These are phyloP conservation scores for Clarias gariepinus DNA, from an alignment of 2,113 vertebrate genomes.

Conservation along the genomic window DNA sequence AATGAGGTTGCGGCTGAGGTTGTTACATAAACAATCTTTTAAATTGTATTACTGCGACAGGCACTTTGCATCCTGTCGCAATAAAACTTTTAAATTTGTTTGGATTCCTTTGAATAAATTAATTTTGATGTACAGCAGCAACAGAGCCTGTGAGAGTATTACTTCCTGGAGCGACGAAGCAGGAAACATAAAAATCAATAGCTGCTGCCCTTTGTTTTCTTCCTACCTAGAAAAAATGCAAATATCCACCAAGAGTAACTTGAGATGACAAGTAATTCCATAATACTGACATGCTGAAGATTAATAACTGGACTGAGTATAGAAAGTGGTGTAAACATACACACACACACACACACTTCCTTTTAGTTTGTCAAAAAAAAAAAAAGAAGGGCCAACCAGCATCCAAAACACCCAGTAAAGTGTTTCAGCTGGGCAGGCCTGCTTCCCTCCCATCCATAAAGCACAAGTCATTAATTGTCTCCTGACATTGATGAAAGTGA, in stretches of 20 bases:
- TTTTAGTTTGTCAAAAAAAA: too few species aligned
- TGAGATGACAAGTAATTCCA: background rate
- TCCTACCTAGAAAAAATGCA: constrained; percentile 41
- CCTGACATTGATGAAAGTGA: background rate
- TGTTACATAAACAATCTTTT: too few species aligned
- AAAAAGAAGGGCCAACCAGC: background rate
- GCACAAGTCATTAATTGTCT: background rate
- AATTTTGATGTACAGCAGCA: background rate
- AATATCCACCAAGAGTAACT: constrained; percentile 1
- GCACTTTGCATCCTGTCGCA: too few species aligned
- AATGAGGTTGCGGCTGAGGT: too few species aligned
- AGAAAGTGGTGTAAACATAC: background rate
- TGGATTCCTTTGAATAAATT: too few species aligned
- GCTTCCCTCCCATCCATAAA: constrained; percentile 46
- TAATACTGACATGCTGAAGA: background rate
- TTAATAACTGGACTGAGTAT: background rate
- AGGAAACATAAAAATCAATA: constrained; percentile 59
- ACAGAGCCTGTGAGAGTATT: background rate
- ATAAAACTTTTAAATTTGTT: too few species aligned
- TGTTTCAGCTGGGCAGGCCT: constrained; percentile 56
- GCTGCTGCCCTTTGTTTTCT: constrained; percentile 49
- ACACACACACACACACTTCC: background rate
- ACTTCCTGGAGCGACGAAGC: constrained; percentile 55
- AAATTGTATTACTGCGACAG: too few species aligned
- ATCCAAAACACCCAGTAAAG: constrained; percentile 34